Base-by-base conservation (phyloP, 2,888 invertebrate genomes). In the Frankliniella fusca region DNA sequence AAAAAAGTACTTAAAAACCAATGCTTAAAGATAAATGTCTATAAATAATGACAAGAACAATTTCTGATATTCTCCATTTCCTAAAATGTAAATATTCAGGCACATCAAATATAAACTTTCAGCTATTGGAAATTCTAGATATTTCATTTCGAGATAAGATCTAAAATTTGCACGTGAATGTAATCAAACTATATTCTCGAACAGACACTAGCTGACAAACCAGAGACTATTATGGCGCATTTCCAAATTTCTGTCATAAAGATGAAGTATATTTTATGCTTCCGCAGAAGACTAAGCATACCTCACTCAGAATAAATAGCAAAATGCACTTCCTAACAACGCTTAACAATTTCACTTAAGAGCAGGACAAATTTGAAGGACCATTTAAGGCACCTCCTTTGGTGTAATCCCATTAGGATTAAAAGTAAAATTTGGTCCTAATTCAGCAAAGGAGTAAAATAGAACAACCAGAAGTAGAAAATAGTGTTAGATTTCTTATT, bases 391-490 rank as follows among this genome's bases (percentile, higher is more conserved):
- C 27, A 76, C 9, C 70, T 27, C 27, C 27, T 9, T 27, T 76
- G 70, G 70, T 27, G 27, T 27, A 27, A 76, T 76, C 10, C 12
- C 27, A 76, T 76, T 76, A 76, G 70, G 70, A 76, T 76, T 27
- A 76, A 27, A 76, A 76, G 70, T 76, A 23, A 23, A 76, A 76
- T 76, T 76, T 76, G 70, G 70, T 76, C 70, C 70, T 76, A 76
- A 76, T 23, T 76, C 70, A 76, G 70, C 70, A 76, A 23, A 61
- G 27, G 70, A 76, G 70, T 76, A 76, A 76, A 76, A 76, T 76
- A 76, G 70, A 76, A 76, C 70, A 76, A 76, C 70, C 70, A 76
- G 70, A 76, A 76, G 70, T 76, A 76, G 23, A 76, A 76, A 76
- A 76, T 76, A 76, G 70, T 76, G 70, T 76, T 12, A 76, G 70